Evolutionary conservation across 2,797 vertebrate species (phyloP).

Genomic region (Limosa lapponica): DNA sequence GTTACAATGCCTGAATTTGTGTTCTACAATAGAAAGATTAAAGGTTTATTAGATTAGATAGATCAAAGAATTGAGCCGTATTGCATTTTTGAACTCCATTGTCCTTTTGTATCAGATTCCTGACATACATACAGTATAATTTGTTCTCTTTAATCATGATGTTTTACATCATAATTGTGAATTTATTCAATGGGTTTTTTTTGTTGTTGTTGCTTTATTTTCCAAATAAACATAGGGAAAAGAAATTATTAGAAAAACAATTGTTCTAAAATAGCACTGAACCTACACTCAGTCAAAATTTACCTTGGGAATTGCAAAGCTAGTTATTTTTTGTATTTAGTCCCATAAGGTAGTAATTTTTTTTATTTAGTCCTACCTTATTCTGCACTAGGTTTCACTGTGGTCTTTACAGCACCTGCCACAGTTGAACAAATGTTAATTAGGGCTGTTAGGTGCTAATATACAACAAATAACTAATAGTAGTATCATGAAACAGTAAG

Average conservation of each 20-base stretch:
- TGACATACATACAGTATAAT: not conserved
- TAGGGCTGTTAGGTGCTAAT: not conserved
- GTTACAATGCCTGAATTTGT: not conserved
- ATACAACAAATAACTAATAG: not conserved
- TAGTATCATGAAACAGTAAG: not conserved
- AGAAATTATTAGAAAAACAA: not conserved
- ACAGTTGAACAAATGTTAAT: not conserved
- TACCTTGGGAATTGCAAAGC: not conserved
- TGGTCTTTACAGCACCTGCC: not conserved
- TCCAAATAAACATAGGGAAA: not conserved
- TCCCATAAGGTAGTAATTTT: not conserved
- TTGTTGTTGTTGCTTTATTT: not conserved
- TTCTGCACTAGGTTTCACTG: not conserved
- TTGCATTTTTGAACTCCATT: not conserved
- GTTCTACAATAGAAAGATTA: not conserved
- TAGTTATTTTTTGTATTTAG: not conserved
- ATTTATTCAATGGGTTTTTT: not conserved
- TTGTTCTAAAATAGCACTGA: not conserved
- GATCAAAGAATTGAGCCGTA: not conserved
- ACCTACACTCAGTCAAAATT: not conserved
- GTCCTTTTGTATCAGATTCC: not conserved
- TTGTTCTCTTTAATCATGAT: not conserved
- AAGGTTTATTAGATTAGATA: slow-evolving; percentile 7
- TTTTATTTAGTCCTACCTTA: not conserved
- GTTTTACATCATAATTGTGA: not conserved